Percentiles rank a stretch among this genome's conserved stretches.
Conservation (phyloP, 2,888 invertebrate genomes). For the Cheilosia pagana region DNA sequence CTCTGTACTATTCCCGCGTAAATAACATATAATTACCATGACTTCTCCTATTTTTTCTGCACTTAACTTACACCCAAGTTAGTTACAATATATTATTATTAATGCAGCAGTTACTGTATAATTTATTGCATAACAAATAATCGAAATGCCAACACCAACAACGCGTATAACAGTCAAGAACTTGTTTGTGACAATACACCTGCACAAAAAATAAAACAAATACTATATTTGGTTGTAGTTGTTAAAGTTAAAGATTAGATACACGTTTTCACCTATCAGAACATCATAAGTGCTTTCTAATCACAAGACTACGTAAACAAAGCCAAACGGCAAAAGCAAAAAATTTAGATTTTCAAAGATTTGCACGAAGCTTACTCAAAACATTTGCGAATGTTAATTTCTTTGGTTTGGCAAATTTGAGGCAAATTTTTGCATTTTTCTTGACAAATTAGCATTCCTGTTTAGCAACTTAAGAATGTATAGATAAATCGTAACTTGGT, state of each 20-base stretch:
- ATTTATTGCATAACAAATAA: not conserved
- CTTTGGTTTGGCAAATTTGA: not conserved
- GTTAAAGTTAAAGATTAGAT: not conserved
- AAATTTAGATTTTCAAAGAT: not conserved
- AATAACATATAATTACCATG: too few species aligned
- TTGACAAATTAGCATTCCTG: too few species aligned
- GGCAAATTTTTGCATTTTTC: too few species aligned
- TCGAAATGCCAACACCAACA: not conserved
- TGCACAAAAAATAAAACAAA: not conserved
- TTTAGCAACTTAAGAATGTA: too few species aligned
- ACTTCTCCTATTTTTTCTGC: not conserved
- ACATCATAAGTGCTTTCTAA: conserved; percentile 3
- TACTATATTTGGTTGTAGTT: not conserved
- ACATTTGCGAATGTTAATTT: not conserved
- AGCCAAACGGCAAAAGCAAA: not conserved
- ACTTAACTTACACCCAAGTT: not conserved
- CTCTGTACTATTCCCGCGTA: too few species aligned
- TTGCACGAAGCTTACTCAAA: not conserved
- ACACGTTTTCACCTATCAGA: not conserved
- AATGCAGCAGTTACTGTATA: not conserved
- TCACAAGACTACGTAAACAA: conserved; percentile 2
- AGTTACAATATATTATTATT: not conserved
- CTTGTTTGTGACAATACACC: not conserved
- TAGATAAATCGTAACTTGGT: too few species aligned
- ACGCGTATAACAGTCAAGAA: not conserved